Base-by-base conservation (phyloP, 2,888 invertebrate species). In the Schizaphis graminum region DNA sequence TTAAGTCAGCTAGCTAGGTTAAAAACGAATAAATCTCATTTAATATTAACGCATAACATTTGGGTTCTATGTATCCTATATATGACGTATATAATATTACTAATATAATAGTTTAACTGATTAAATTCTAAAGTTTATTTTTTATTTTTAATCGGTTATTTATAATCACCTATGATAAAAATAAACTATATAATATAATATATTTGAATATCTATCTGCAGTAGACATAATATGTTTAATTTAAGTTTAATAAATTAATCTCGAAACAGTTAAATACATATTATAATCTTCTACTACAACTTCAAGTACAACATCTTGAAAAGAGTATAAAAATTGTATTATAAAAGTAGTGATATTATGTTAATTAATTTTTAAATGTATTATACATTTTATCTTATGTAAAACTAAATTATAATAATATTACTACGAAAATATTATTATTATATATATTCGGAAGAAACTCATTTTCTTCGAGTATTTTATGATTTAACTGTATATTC, bases 321-420 rank as follows among this genome's bases (percentile, higher is more conserved):
- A 61, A 47, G 47, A 44, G 61, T 57, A 57, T 41, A 16, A 44
- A 89, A 41, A 44, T 57, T 13, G 41, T 57, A 57, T 56, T 53
- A 35, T 41, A 13, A 28, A 28, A 89, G 56, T 53, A 35, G 57
- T 28, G 44, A 16, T 57, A 41, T 57, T 5, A 57, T 13, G 41
- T 57, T 91, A 77, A 91, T 91, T 91, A 91, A 91, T 77, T 91
- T 91, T 77, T 77, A 77, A 77, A 41, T 49, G 49, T 77, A 35
- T 77, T 53, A 41, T 91, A n/a, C 35, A 77, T 77, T 91, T 49
- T n/a, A 67, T 90, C 24, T 67, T 67, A 49, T 47, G 47, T 67
- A n/a, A 35, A 91, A 49, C 53, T 41, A 26, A 67, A 90, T 67
- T 49, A 91, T 24, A 49, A 91, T 26, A 77, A 77, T 49, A 53